Evolutionary conservation across 2,888 invertebrate species (phyloP).

Genomic region (Sesia apiformis): DNA sequence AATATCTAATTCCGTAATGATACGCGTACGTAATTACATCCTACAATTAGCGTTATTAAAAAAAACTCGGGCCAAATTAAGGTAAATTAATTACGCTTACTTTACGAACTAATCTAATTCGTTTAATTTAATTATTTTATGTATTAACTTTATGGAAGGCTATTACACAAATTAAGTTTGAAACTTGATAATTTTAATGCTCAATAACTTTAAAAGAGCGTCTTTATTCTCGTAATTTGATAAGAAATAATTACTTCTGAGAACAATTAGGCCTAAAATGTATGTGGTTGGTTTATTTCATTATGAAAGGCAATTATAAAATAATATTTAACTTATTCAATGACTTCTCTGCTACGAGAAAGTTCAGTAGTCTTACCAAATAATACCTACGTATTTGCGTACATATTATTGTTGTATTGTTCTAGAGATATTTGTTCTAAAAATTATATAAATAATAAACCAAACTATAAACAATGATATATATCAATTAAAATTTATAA

Average conservation of each 20-base stretch:
- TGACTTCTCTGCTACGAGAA: no score
- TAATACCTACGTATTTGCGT: no score
- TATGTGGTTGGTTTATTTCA: no score
- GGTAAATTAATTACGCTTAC: constrained; percentile 28
- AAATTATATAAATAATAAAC: no score
- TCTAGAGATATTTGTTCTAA: no score
- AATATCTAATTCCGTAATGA: background rate
- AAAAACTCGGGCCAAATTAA: constrained; percentile 29
- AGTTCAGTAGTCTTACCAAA: no score
- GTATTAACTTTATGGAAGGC: constrained; percentile 17
- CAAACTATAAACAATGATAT: no score
- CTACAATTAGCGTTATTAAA: constrained; percentile 32
- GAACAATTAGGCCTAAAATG: no score
- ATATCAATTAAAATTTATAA: no score
- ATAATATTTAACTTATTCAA: no score
- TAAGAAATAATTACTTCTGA: background rate
- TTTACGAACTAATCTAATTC: constrained; percentile 31
- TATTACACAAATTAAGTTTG: constrained; percentile 17
- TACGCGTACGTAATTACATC: constrained; percentile 20
- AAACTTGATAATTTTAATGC: constrained; percentile 16
- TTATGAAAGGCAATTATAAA: no score
- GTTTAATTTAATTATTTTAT: constrained; percentile 18
- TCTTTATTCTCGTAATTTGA: background rate
- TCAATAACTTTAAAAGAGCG: constrained; percentile 8
- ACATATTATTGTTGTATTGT: no score